A percentile compares a stretch with the other conserved stretches of the same genome.
Evolutionary conservation across 2,797 vertebrate species (phyloP).

Genomic region (Dendrocincla tyrannina): DNA sequence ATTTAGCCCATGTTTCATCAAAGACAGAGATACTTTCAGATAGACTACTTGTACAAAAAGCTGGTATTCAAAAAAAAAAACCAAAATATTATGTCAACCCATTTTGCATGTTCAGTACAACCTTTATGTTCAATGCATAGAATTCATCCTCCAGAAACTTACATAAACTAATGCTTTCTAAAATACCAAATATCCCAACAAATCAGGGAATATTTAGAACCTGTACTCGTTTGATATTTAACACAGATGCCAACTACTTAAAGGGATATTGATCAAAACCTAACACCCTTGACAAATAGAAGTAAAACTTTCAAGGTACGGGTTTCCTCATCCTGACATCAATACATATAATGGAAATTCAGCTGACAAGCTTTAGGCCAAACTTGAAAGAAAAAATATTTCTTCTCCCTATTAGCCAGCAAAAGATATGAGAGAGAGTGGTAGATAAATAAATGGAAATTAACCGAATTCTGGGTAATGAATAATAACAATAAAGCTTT

Average conservation of each 20-base stretch:
- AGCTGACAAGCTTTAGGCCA: slow-evolving; percentile 11
- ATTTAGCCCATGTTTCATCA: neutral
- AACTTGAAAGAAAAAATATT: slow-evolving; percentile 39
- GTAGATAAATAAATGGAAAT: slow-evolving; percentile 55
- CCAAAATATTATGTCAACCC: neutral
- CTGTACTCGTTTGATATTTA: neutral
- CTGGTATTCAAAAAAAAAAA: neutral
- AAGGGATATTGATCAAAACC: slow-evolving; percentile 16
- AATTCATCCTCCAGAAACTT: neutral
- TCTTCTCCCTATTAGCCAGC: slow-evolving; percentile 34
- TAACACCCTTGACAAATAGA: neutral
- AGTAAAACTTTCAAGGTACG: slow-evolving; percentile 22
- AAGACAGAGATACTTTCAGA: neutral
- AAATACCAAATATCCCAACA: neutral
- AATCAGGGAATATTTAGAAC: neutral
- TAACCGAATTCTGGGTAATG: slow-evolving; percentile 43
- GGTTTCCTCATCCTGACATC: slow-evolving; percentile 37
- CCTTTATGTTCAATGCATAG: neutral
- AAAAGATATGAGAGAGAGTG: neutral
- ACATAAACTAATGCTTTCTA: neutral
- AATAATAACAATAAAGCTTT: slow-evolving; percentile 24
- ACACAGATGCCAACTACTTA: slow-evolving; percentile 1
- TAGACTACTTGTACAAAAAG: neutral
- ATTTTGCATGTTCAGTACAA: neutral
- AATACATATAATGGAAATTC: slow-evolving; percentile 29